Base-by-base conservation (phyloP, 1,140 invertebrate species). In the Caenorhabditis brenneri region DNA sequence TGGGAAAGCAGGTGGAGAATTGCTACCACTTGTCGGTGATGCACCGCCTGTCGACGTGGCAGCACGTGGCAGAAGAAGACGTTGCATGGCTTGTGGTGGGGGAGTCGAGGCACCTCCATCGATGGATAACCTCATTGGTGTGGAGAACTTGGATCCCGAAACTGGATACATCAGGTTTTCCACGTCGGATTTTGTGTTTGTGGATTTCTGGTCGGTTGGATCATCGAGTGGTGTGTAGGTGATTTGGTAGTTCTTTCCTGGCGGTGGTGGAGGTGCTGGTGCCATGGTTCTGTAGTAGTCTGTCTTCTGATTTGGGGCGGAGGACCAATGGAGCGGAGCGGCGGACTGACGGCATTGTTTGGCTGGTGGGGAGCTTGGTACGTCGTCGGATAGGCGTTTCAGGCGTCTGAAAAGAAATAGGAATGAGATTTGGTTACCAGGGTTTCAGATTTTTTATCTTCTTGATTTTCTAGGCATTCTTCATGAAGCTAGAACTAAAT, bases 161-260 rank as follows among this genome's bases (percentile, higher is more conserved):
- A 74, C n/a, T 15, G 65, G 65, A n/a, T 74, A 74, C 5, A 42
- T 12, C 22, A 42, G 1, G 10, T 74, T 74, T 15, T 74, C 65
- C 6, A 74, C 65, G 65, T 74, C 65, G 22, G 65, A 74, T n/a
- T 74, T 74, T 19, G 65, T 74, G 36, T 74, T 74, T 6, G 65
- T 74, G 0, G 65, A 74, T 24, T 74, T 74, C n/a, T 74, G 65
- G 10, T 74, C 65, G 6, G 33, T 74, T 16, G 36, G 65, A 9
- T 74, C 65, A 29, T 74, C 65, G 12, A 74, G 65, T 27, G 65
- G 65, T 0, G 65, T 74, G 65, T 74, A 74, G 36, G 65, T 74
- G 65, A 74, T 74, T 36, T 74, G 84, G 48, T 60, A 85, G 39
- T 85, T 85, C 42, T 81, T 74, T n/a, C 79, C 84, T 22, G 60